A percentile compares a stretch with the other conserved stretches of the same genome.
These are phyloP conservation scores for Rutpela maculata DNA, from an alignment of 2,888 invertebrate genomes.

Conservation along the genomic window DNA sequence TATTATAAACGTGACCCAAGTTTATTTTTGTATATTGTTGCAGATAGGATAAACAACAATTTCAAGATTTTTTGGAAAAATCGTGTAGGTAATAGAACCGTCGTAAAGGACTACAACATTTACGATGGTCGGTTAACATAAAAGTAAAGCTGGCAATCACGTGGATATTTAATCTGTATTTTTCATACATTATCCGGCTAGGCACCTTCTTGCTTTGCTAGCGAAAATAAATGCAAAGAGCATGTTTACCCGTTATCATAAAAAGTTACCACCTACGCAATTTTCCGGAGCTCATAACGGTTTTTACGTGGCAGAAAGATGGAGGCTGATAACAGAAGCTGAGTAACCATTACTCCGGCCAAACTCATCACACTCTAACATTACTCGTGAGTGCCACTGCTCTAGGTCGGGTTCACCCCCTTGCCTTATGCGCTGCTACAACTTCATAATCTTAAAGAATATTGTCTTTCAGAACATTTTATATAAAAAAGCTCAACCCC, in stretches of 20 bases:
- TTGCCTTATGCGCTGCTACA: conserved; percentile 51
- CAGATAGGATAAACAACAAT: neutral
- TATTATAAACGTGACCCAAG: neutral
- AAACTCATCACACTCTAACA: conserved; percentile 64
- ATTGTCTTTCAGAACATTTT: conserved; percentile 36
- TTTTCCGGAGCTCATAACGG: conserved; percentile 66
- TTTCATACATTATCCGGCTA: conserved; percentile 18
- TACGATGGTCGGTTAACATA: neutral
- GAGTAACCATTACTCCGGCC: conserved; percentile 66
- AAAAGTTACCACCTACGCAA: conserved; percentile 71
- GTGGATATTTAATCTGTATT: conserved; percentile 20
- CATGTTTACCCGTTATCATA: conserved; percentile 68
- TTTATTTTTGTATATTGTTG: neutral
- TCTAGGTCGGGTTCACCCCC: conserved; percentile 34
- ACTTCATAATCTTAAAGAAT: conserved; percentile 59
- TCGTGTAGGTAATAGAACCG: neutral
- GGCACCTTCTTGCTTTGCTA: conserved; percentile 41
- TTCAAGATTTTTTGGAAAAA: neutral
- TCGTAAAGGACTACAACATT: conserved; percentile 3
- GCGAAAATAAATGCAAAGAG: conserved; percentile 53
- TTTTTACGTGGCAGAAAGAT: conserved; percentile 68
- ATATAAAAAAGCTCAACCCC: conserved; percentile 27
- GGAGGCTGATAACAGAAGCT: conserved; percentile 66
- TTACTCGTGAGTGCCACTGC: conserved; percentile 52
- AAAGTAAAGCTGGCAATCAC: conserved; percentile 17